These are phyloP conservation scores for Lophotis ruficrista DNA, from an alignment of 2,113 vertebrate genomes.

Conservation along the genomic window DNA sequence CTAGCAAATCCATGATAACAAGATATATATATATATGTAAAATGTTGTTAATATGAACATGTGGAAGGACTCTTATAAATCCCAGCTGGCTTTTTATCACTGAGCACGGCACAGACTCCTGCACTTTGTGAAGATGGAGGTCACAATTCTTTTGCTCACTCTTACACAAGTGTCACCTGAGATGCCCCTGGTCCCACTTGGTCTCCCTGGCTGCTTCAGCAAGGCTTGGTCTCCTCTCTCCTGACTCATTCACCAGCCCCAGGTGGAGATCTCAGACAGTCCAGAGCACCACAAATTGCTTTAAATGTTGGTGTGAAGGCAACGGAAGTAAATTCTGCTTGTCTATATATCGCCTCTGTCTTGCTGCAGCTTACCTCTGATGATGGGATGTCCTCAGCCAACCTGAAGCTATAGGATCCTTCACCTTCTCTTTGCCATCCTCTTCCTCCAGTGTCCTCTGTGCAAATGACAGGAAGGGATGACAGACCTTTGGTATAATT, in stretches of 20 bases:
- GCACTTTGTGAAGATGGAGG: background rate
- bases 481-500: conserved; percentile 20
- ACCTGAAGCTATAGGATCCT: background rate
- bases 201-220: background rate
- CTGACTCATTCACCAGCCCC: background rate
- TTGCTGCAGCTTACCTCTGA: background rate
- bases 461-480: background rate
- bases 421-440: background rate
- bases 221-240: background rate
- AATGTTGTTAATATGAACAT: background rate
- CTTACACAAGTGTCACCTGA: background rate
- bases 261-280: background rate
- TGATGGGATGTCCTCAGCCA: background rate
- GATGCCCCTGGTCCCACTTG: background rate
- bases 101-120: background rate
- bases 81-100: background rate
- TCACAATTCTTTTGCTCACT: background rate
- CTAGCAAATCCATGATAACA: background rate
- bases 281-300: background rate
- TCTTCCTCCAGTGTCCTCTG: background rate
- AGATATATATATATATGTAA: background rate
- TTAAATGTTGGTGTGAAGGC: background rate
- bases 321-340: background rate
- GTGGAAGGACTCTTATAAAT: background rate
- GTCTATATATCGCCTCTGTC: fast-evolving